These are phyloP conservation scores for Acrocera orbiculus DNA, from an alignment of 2,888 invertebrate genomes.

Conservation along the genomic window DNA sequence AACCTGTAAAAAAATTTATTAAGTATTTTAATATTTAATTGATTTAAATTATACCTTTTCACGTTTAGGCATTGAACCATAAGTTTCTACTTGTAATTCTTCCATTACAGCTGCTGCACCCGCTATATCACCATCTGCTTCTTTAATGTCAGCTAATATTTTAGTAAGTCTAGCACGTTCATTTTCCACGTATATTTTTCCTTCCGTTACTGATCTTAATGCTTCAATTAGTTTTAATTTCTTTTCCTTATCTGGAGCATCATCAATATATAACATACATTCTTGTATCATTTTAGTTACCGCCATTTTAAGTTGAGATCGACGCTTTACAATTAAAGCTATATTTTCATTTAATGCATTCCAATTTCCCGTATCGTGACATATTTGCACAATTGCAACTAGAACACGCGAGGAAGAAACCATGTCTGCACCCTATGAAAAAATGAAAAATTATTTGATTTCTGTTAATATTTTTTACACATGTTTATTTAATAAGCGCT, in stretches of 20 bases:
- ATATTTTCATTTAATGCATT: constrained; percentile 86
- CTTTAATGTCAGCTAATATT: constrained; percentile 67
- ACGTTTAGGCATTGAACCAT: constrained; percentile 95
- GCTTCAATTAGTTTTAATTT: constrained; percentile 93
- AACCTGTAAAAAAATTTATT: constrained; percentile 44
- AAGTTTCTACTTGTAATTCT: constrained; percentile 84
- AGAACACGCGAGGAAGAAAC: constrained; percentile 83
- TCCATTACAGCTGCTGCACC: constrained; percentile 90
- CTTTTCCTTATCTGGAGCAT: constrained; percentile 76
- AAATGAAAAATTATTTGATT: not conserved
- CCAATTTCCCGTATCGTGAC: constrained; percentile 83
- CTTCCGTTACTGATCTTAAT: constrained; percentile 84
- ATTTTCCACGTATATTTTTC: constrained; percentile 99
- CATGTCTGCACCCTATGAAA: constrained; percentile 73
- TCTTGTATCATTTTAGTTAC: constrained; percentile 96
- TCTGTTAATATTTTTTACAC: no score
- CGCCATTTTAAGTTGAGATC: constrained; percentile 89
- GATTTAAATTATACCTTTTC: constrained; percentile 46
- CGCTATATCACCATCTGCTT: constrained; percentile 63
- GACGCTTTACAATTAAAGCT: constrained; percentile 72
- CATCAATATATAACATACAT: constrained; percentile 81
- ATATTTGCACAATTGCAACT: constrained; percentile 82
- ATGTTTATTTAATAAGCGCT: no score
- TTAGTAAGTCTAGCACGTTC: constrained; percentile 92
- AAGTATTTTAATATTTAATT: not conserved